Conservation (phyloP, 2,888 invertebrate genomes). For the Drosophila anomelani region DNA sequence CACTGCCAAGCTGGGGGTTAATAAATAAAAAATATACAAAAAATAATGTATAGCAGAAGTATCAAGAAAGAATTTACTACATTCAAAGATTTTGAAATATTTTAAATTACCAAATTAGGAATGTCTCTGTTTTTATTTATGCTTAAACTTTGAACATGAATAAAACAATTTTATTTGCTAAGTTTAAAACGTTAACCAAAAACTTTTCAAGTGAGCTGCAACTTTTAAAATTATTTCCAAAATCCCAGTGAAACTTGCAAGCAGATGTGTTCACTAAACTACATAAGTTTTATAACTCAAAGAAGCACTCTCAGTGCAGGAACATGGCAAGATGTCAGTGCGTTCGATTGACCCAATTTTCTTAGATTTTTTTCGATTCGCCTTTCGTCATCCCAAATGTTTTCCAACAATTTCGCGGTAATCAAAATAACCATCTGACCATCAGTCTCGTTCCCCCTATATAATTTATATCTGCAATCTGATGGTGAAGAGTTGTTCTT, state of each 20-base stretch:
- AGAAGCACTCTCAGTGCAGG: background rate
- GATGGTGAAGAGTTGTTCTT: constrained; percentile 45
- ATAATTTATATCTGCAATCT: constrained; percentile 74
- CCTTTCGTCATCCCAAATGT: constrained; percentile 30
- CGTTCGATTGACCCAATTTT: constrained; percentile 49
- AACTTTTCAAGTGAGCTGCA: constrained; percentile 11
- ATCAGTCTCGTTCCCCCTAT: constrained; percentile 28
- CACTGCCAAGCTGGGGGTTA: constrained; percentile 1
- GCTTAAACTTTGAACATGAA: background rate
- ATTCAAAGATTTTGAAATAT: background rate
- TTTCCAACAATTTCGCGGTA: constrained; percentile 53
- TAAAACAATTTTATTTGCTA: constrained; percentile 10
- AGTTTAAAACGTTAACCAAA: constrained; percentile 17
- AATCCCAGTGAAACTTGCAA: constrained; percentile 16
- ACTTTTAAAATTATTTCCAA: constrained; percentile 8
- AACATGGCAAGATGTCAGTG: constrained; percentile 12
- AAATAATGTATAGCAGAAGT: background rate
- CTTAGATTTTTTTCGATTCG: background rate
- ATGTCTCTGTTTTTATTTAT: constrained; percentile 2
- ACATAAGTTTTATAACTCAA: constrained; percentile 5
- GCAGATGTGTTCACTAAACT: constrained; percentile 5
- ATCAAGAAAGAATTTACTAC: background rate
- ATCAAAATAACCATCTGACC: constrained; percentile 64
- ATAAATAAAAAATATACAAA: background rate
- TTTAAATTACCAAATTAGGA: background rate